phyloP scores from a whole-genome alignment of 2,113 vertebrate genomes.

The Tychaedon coryphoeus region DNA sequence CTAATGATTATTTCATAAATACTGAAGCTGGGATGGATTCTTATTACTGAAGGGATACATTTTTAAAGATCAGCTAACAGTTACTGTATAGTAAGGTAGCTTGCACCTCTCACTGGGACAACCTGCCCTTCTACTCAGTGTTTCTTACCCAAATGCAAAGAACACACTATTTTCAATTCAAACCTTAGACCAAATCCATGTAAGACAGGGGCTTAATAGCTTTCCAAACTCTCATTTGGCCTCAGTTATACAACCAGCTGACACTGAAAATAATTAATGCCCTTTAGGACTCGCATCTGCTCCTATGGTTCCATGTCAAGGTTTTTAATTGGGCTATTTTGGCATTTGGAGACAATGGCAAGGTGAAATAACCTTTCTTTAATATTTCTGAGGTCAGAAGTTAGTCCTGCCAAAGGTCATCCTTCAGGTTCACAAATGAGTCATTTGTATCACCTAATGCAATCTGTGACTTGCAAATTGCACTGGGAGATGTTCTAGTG shows the following conservation, averaged over 20 bases:
- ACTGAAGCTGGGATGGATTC: conserved; percentile 52
- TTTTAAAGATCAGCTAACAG: conserved; percentile 16
- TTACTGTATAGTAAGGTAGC: background rate
- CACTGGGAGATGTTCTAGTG: conserved; percentile 77
- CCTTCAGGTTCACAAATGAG: conserved; percentile 85
- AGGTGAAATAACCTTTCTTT: conserved; percentile 88
- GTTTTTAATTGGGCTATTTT: conserved; percentile 92
- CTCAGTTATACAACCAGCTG: conserved; percentile 83
- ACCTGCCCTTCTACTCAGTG: background rate
- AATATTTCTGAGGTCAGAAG: conserved; percentile 87
- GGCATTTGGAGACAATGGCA: conserved; percentile 88
- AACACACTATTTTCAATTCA: conserved; percentile 72
- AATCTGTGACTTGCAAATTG: conserved; percentile 86
- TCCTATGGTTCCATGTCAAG: conserved; percentile 85
- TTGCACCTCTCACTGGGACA: conserved; percentile 31
- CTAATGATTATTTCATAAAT: conserved; percentile 74
- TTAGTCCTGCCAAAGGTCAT: conserved; percentile 81
- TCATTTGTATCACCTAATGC: conserved; percentile 87
- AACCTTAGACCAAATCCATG: conserved; percentile 75
- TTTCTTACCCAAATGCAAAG: conserved; percentile 55
- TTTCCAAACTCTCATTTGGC: conserved; percentile 85
- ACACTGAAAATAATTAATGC: conserved; percentile 88
- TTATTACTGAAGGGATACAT: conserved; percentile 14
- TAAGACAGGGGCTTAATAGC: conserved; percentile 78
- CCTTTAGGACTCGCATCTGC: conserved; percentile 86